These are phyloP conservation scores for Drosophila nr. perissopoda DNA, from an alignment of 2,888 invertebrate genomes.

Conservation along the genomic window DNA sequence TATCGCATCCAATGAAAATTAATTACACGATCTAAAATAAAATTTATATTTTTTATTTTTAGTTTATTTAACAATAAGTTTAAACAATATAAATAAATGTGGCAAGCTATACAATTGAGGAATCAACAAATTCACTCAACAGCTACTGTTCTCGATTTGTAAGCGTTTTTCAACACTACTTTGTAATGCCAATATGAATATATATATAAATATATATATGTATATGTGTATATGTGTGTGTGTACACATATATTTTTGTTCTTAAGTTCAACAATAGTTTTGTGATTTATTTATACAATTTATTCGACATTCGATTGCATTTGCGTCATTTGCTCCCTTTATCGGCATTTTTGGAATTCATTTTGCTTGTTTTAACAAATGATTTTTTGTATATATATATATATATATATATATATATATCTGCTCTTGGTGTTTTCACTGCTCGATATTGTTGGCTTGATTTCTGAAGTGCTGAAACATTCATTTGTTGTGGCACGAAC, in stretches of 20 bases:
- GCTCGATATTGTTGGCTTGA: constrained; percentile 29
- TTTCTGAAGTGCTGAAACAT: constrained; percentile 62
- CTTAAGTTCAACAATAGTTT: constrained; percentile 16
- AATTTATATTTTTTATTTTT: background rate
- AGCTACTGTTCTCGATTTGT: background rate
- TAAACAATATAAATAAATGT: background rate
- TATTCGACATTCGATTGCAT: constrained; percentile 49
- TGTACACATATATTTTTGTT: background rate
- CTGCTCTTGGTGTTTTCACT: constrained; percentile 20
- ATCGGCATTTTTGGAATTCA: constrained; percentile 50
- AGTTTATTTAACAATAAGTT: background rate
- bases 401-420: constrained; percentile 1
- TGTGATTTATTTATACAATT: constrained; percentile 48
- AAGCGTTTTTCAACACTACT: background rate
- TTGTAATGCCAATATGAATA: background rate
- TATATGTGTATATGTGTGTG: background rate
- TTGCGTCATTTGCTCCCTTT: constrained; percentile 64
- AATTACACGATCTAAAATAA: background rate
- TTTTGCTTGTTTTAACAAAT: constrained; percentile 57
- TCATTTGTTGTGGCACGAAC: constrained; percentile 71
- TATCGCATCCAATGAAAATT: background rate
- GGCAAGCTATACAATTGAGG: background rate
- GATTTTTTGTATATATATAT: constrained; percentile 36
- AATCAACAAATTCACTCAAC: background rate
- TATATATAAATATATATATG: background rate